Conservation (phyloP, 2,888 invertebrate genomes). For the Deroplatys truncata region DNA sequence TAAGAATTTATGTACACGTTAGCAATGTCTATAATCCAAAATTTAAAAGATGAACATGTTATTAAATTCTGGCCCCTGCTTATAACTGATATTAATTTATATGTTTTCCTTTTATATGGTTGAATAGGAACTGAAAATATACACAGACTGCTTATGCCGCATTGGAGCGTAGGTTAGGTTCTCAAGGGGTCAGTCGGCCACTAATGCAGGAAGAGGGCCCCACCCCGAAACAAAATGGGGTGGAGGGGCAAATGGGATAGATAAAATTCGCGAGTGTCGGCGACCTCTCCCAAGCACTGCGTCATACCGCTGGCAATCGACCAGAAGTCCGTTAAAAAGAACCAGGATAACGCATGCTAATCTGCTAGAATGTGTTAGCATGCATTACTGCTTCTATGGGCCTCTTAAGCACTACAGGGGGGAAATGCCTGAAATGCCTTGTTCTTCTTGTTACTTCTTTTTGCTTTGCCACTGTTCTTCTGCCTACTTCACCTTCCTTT, state of each 20-base stretch:
- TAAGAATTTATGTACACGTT: too few species aligned
- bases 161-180: neutral
- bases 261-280: neutral
- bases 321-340: neutral
- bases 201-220: neutral
- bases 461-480: too few species aligned
- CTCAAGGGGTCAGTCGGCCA: neutral
- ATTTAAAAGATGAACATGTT: too few species aligned
- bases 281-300: neutral
- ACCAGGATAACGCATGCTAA: neutral
- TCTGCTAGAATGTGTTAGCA: neutral
- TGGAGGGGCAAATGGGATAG: neutral
- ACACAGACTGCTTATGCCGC: neutral
- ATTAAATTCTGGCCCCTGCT: too few species aligned
- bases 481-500: too few species aligned
- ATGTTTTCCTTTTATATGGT: too few species aligned
- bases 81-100: too few species aligned
- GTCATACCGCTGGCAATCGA: neutral
- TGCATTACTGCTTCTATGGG: neutral
- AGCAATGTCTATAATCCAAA: too few species aligned
- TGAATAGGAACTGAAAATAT: neutral
- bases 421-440: neutral
- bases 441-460: too few species aligned
- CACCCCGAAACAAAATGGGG: neutral
- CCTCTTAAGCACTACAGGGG: neutral